These are phyloP conservation scores for Rhopalosiphum padi DNA, from an alignment of 1,140 invertebrate genomes.

Conservation along the genomic window DNA sequence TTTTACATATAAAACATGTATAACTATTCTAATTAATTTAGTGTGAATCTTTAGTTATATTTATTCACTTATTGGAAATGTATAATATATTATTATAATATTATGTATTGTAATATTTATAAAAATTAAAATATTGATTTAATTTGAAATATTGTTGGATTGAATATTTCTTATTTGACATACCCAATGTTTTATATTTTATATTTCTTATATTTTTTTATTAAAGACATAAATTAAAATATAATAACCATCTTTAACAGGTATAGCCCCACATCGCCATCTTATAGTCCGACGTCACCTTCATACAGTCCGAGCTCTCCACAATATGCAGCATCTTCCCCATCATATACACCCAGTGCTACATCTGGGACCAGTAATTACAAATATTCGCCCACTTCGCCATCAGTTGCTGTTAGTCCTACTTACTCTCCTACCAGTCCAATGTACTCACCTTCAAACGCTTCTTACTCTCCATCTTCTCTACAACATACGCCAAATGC, in stretches of 20 bases:
- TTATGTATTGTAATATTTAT: too few relatives aligned
- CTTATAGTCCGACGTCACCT: conserved; percentile 74
- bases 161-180: neutral
- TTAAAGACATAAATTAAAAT: neutral
- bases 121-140: too few relatives aligned
- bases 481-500: conserved; percentile 69
- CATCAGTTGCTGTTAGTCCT: conserved; percentile 84
- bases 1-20: neutral
- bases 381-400: conserved; percentile 80
- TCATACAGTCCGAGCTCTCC: conserved; percentile 72
- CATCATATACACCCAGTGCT: conserved; percentile 80
- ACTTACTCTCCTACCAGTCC: conserved; percentile 82
- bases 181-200: too few relatives aligned
- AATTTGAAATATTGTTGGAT: too few relatives aligned
- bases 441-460: conserved; percentile 72
- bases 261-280: conserved; percentile 74
- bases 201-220: neutral
- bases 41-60: neutral
- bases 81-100: too few relatives aligned
- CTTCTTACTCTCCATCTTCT: conserved; percentile 78
- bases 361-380: conserved; percentile 80
- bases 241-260: neutral
- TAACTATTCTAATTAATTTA: neutral
- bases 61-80: neutral
- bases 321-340: conserved; percentile 72